These are phyloP conservation scores for Benthochromis sp. DNA, from an alignment of 2,113 vertebrate genomes.

Conservation along the genomic window DNA sequence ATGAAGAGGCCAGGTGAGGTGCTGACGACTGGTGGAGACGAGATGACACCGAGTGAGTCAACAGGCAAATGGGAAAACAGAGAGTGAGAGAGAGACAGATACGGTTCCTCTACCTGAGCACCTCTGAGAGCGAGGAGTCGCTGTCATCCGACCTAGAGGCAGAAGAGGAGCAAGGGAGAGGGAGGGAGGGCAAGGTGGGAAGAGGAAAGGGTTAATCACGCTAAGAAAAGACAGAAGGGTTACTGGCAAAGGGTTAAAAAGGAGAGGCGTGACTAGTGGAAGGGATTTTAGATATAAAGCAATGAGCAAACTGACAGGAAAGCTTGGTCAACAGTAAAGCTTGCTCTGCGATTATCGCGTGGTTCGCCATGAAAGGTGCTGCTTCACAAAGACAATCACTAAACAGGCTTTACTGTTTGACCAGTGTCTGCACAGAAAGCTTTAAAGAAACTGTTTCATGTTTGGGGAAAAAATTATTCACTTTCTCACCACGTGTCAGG, in stretches of 20 bases:
- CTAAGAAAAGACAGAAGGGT: conserved; percentile 56
- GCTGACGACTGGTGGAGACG: background rate
- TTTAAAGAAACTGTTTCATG: background rate
- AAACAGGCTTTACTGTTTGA: conserved; percentile 17
- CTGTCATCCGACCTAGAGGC: conserved; percentile 99
- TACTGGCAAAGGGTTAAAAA: conserved; percentile 52
- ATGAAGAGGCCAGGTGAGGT: background rate
- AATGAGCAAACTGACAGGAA: conserved; percentile 22
- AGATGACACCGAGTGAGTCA: conserved; percentile 25
- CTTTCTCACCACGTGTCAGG: background rate
- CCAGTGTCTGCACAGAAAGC: background rate
- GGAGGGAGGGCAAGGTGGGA: conserved; percentile 35
- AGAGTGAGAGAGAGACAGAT: conserved; percentile 62
- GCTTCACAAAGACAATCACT: background rate
- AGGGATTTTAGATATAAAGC: conserved; percentile 22
- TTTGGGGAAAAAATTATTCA: background rate
- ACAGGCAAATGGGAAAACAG: conserved; percentile 51
- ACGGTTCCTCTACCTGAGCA: conserved; percentile 95
- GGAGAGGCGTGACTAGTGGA: conserved; percentile 22
- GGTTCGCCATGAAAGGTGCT: background rate
- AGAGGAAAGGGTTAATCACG: conserved; percentile 65
- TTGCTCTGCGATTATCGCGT: background rate
- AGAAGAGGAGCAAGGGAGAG: conserved; percentile 85
- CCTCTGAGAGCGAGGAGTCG: conserved; percentile 99
- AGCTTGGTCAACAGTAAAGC: conserved; percentile 18